Evolutionary conservation across 2,113 vertebrate genomes (phyloP), one percentile per base, ranked within the genome.

Genomic region (human (Homo sapiens)): DNA sequence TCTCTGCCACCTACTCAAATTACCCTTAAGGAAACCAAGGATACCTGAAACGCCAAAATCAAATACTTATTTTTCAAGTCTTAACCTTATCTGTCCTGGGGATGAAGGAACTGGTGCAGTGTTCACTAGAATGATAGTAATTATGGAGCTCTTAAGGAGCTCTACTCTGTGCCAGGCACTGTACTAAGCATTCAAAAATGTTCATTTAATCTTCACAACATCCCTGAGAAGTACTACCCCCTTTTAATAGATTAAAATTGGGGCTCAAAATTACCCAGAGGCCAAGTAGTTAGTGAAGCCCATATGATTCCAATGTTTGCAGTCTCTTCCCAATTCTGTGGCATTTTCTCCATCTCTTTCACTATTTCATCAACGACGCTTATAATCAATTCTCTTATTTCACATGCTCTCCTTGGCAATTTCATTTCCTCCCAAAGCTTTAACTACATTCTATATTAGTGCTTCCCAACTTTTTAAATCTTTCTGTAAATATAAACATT

Each of bases 241-340:
- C 38, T 59, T 93, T 73, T 73, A 66, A 82, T 23, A 92, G 27
- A 90, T 79, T 88, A 84, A 96, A 90, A 80, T 8, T 45, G 30
- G 96, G 70, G 20, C 16, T 86, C 86, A 86, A 94, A 93, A 91
- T 70, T 52, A 94, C 55, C 68, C 30, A 84, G 72, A 61, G 61
- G 32, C 30, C 79, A 92, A 76, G 68, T 2, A 86, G 72, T 50
- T 81, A 86, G 12, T 16, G 32, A 96, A 70, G 64, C 16, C 25
- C 59, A 23, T 35, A 64, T 6, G 6, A 90, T 57, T 50, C 25
- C 68, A 95, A 6, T 43, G 57, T 82, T 89, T 66, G 11, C 43
- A 73, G 93, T 93, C n/a, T 92, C 72, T 79, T 84, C 35, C 72
- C 61, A 83, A 50, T 16, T 81, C 64, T 52, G 43, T 18, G 68